Evolutionary conservation across 1,140 invertebrate genomes (phyloP), one percentile per base, ranked within the genome.

Genomic region (Aphidius ervi): DNA sequence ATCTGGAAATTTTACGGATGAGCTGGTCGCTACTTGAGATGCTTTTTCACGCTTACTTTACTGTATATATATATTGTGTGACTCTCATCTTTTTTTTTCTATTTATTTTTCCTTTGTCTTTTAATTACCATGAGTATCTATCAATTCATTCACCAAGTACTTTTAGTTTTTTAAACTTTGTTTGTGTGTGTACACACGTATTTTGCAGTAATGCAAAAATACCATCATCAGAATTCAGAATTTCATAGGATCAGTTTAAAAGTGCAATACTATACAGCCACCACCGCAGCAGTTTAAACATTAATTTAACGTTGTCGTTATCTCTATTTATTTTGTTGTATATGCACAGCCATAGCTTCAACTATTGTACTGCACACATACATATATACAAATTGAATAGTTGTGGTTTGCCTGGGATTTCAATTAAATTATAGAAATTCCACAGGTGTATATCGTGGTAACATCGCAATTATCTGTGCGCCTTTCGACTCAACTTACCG

Each of bases 361-460:
- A 9, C 60, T 53, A 62, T 62, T 62, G 55, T 62, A 52, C 41
- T 16, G 42, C 16, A 54, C 1, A 31, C 6, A 10, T 46, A 57
- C 42, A 57, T 31, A 42, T 9, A 47, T 47, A 9, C 60, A 57
- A 40, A 16, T 16, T 31, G 23, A 31, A 31, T 31, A 31, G 23
- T 31, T 31, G 23, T 31, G 23, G 23, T 31, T 31, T 31, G 23
- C 23, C 23, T 31, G 43, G 55, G 46, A 62, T 62, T 62, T 62
- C 60, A 62, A 62, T 62, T 62, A 61, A 61, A 61, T 61, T 61
- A 61, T 61, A 61, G 59, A 61, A 61, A 61, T 61, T 61, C 59
- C 59, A 54, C 47, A 55, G 54, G 46, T 61, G 59, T 56, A 58
- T 58, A 61, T 61, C 59, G 60, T 46, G 42, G 48, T 62, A 62